Evolutionary conservation across 2,797 vertebrate genomes (phyloP).

Genomic region (Falco naumanni): DNA sequence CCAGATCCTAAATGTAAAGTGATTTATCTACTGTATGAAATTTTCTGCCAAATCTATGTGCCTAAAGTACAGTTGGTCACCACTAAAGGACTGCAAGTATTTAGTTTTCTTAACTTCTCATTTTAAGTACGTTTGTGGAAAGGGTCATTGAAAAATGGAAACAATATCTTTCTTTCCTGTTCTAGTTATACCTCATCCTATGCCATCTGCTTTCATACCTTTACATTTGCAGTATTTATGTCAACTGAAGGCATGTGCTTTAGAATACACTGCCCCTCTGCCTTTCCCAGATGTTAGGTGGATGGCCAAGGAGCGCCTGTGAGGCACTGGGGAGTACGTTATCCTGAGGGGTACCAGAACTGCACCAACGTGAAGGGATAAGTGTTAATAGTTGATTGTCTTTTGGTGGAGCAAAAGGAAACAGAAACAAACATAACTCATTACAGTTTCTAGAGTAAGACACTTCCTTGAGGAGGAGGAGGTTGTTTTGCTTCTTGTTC

Average conservation of each 20-base stretch:
- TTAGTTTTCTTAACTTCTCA: background rate
- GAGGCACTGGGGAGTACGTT: background rate
- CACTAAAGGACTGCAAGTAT: background rate
- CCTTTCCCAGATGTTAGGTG: background rate
- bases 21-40: background rate
- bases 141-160: background rate
- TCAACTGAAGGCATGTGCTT: background rate
- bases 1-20: background rate
- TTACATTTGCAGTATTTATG: background rate
- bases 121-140: background rate
- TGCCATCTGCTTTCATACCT: background rate
- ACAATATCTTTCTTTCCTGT: background rate
- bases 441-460: background rate
- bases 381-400: background rate
- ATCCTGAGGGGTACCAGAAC: background rate
- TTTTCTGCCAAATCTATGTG: background rate
- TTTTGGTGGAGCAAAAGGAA: background rate
- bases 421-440: background rate
- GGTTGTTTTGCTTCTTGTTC: background rate
- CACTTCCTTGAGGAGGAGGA: background rate
- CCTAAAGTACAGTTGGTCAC: background rate
- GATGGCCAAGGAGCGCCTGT: background rate
- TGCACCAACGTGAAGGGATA: background rate
- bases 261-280: background rate
- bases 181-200: background rate